Evolutionary conservation across 30 jellyfish, hydroid and myxozoan genomes (phyloP).

Genomic region (Aurelia coerulea): DNA sequence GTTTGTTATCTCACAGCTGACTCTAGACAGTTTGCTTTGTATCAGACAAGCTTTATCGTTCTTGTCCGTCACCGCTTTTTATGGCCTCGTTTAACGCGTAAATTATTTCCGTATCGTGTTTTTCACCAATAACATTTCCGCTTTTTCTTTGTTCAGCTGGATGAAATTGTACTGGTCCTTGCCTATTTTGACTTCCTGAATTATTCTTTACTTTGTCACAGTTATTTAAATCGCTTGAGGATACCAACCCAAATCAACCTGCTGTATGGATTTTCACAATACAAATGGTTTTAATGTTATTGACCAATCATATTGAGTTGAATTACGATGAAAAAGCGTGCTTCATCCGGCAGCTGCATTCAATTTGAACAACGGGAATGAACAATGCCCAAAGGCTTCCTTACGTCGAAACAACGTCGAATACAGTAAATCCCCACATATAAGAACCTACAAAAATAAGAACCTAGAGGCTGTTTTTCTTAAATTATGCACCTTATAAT

Average conservation of each 20-base stretch:
- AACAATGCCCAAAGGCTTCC: too few species aligned
- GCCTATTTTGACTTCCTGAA: slow-evolving; percentile 48
- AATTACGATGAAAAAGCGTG: slow-evolving; percentile 3
- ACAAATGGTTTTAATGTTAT: not conserved
- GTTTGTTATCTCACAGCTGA: not conserved
- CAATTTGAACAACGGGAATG: not conserved
- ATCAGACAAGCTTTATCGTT: not conserved
- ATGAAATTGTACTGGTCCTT: not conserved
- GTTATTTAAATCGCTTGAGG: not conserved
- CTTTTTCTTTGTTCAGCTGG: too few species aligned
- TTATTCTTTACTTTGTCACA: not conserved
- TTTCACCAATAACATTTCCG: not conserved
- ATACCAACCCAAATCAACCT: slow-evolving; percentile 27
- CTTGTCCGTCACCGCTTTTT: not conserved
- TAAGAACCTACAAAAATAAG: too few species aligned
- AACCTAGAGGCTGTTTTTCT: too few species aligned
- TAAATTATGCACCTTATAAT: too few species aligned
- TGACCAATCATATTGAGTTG: slow-evolving; percentile 15
- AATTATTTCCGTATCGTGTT: slow-evolving; percentile 16
- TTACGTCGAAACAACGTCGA: too few species aligned
- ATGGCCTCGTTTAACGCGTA: not conserved
- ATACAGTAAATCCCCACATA: too few species aligned
- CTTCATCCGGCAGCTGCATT: not conserved
- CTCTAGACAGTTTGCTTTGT: not conserved
- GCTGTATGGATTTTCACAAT: not conserved